These are phyloP conservation scores for Acromyrmex charruanus DNA, from an alignment of 1,140 invertebrate species.

Conservation along the genomic window DNA sequence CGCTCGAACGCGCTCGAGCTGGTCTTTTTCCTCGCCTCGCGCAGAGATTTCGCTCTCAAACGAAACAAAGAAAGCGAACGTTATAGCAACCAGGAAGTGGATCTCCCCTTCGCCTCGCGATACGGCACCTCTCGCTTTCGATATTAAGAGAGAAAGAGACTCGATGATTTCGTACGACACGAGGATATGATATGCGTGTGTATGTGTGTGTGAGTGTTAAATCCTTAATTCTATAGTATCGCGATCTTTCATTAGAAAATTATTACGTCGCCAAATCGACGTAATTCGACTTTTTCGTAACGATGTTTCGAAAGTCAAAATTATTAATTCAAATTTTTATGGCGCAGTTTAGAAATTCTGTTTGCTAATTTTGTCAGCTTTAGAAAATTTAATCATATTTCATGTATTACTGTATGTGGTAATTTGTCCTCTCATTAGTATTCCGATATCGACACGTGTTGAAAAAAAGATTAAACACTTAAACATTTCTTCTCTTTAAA, in stretches of 20 bases:
- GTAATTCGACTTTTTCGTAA: not conserved
- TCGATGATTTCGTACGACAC: constrained; percentile 3
- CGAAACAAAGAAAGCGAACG: constrained; percentile 74
- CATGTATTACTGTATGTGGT: not conserved
- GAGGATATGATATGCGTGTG: not conserved
- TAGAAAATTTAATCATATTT: not conserved
- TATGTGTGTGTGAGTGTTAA: not conserved
- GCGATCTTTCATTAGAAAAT: not conserved
- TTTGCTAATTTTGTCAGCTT: not conserved
- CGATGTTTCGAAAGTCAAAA: not conserved
- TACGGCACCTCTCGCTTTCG: constrained; percentile 23
- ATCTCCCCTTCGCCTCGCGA: constrained; percentile 56
- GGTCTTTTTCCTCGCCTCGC: constrained; percentile 27
- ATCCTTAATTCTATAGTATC: not conserved
- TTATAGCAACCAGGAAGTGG: constrained; percentile 63
- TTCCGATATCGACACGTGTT: not conserved
- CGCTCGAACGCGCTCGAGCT: constrained; percentile 4
- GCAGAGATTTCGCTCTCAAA: constrained; percentile 27
- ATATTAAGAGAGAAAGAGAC: constrained; percentile 33
- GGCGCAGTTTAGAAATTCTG: not conserved
- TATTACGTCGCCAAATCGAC: not conserved
- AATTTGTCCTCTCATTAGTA: not conserved
- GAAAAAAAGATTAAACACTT: not conserved
- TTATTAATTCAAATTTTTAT: constrained; percentile 1
- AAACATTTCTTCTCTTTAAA: not conserved